Conservation (phyloP, 2,113 vertebrate genomes). For the Cryptomyrus ogoouensis region DNA sequence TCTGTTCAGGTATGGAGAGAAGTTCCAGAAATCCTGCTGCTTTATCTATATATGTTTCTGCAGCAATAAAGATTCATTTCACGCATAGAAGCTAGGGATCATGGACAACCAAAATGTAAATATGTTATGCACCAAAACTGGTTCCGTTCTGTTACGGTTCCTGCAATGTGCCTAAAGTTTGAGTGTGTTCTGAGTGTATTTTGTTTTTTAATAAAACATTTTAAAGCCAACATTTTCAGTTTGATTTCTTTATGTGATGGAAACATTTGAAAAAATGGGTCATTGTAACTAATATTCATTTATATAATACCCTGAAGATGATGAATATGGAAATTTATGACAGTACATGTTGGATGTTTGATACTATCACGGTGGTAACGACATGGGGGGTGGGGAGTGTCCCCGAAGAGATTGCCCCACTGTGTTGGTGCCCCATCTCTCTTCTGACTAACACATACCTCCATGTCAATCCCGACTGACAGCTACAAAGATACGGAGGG, state of each 20-base stretch:
- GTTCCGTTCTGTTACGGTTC: not conserved
- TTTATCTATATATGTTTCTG: not conserved
- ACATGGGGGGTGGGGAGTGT: too few species aligned
- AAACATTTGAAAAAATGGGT: not conserved
- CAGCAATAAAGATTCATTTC: not conserved
- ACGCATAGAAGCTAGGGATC: not conserved
- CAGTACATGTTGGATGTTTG: not conserved
- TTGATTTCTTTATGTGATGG: not conserved
- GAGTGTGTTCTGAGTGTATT: conserved; percentile 6
- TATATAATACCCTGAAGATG: not conserved
- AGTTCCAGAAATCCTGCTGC: not conserved
- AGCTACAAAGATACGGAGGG: not conserved
- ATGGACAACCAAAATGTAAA: not conserved
- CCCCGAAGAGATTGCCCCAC: not conserved
- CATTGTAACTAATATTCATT: not conserved
- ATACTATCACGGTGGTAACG: not conserved
- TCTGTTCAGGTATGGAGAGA: not conserved
- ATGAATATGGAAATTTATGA: not conserved
- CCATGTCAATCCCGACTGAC: not conserved
- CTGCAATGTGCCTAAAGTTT: conserved; percentile 5
- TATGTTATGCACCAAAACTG: not conserved
- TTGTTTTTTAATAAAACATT: conserved; percentile 18
- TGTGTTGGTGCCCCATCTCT: not conserved
- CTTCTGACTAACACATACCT: not conserved
- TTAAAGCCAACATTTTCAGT: not conserved